A percentile compares a stretch with the other conserved stretches of the same genome.
Evolutionary conservation across 2,797 vertebrate genomes (phyloP).

Genomic region (Platalea minor): DNA sequence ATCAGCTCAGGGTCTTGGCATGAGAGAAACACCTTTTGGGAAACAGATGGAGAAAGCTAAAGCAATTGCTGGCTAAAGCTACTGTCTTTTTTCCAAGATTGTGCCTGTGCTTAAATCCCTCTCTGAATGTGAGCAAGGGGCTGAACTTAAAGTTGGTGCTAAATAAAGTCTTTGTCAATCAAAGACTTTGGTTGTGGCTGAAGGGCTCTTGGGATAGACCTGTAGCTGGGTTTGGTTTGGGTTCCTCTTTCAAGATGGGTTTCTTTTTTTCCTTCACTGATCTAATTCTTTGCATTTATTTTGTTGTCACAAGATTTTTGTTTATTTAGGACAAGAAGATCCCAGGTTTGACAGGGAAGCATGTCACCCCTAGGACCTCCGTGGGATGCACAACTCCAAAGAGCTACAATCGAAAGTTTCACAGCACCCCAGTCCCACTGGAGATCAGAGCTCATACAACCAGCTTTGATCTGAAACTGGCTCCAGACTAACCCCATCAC

Average conservation of each 20-base stretch:
- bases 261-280: neutral
- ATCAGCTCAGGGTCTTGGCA: neutral
- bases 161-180: neutral
- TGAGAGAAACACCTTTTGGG: neutral
- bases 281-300: neutral
- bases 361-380: neutral
- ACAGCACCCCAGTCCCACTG: neutral
- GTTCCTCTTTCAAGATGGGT: neutral
- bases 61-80: neutral
- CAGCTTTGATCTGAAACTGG: neutral
- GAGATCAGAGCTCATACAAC: neutral
- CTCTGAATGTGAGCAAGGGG: neutral
- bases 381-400: accelerated
- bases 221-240: neutral
- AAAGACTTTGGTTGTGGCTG: neutral
- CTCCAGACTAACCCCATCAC: neutral
- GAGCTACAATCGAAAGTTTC: neutral
- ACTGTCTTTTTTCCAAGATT: neutral
- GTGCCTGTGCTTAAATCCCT: neutral
- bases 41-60: accelerated
- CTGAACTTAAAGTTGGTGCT: neutral
- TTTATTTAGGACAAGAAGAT: neutral
- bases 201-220: neutral
- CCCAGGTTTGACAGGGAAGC: neutral
- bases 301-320: neutral